Percentiles rank a stretch among this genome's conserved stretches.
phyloP scores from a whole-genome alignment of 1,140 invertebrate species.

The Drosophila setifemur region DNA sequence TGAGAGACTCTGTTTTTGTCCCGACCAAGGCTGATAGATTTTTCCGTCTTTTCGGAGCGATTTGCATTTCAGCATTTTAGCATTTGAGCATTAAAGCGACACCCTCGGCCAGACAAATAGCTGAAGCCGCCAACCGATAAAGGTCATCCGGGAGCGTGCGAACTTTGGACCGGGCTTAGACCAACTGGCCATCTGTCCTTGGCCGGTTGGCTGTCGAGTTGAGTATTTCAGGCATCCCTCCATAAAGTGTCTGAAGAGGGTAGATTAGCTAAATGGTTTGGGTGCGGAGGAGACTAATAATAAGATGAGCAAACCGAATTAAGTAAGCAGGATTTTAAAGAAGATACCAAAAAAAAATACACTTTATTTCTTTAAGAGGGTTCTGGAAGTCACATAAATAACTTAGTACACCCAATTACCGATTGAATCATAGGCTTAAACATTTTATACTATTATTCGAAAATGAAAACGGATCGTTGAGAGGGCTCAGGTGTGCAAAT shows the following conservation, averaged over 20 bases:
- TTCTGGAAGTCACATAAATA: neutral
- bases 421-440: neutral
- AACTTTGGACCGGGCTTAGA: constrained; percentile 1
- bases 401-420: neutral
- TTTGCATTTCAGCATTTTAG: constrained; percentile 50
- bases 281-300: constrained; percentile 6
- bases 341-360: neutral
- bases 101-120: constrained; percentile 40
- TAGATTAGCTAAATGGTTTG: constrained; percentile 56
- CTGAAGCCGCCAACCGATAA: neutral
- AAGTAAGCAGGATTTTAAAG: neutral
- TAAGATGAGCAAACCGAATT: constrained; percentile 8
- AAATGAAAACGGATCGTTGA: neutral
- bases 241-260: constrained; percentile 64
- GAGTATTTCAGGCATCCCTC: constrained; percentile 2
- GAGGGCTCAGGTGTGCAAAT: too few species aligned
- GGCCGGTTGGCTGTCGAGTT: constrained; percentile 35
- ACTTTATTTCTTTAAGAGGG: constrained; percentile 15
- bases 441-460: neutral
- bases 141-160: constrained; percentile 20
- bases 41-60: constrained; percentile 10
- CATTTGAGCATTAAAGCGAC: constrained; percentile 34
- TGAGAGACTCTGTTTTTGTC: neutral
- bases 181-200: constrained; percentile 41
- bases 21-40: constrained; percentile 16